phyloP scores from a whole-genome alignment of 2,113 vertebrate genomes.

The Proteles cristata region DNA sequence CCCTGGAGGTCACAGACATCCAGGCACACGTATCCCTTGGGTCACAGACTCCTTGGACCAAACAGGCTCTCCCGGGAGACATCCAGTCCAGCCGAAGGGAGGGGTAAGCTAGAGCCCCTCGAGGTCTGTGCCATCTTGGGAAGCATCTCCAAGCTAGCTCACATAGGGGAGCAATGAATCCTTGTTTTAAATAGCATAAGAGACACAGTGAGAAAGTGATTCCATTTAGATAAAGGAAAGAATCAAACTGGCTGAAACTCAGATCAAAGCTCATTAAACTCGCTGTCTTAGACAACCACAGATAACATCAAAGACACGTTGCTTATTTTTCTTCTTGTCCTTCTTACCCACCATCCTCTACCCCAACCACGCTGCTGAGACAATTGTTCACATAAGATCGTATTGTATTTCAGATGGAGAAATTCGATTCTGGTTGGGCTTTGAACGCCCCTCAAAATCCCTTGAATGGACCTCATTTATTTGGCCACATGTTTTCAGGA shows the following conservation, averaged over 20 bases:
- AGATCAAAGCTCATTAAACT: slow-evolving; percentile 76
- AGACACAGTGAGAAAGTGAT: slow-evolving; percentile 66
- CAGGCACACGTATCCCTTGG: background rate
- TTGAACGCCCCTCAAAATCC: background rate
- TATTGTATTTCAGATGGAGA: slow-evolving; percentile 72
- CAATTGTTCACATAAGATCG: slow-evolving; percentile 66
- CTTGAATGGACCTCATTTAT: slow-evolving; percentile 57
- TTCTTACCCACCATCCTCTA: background rate
- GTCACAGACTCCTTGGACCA: background rate
- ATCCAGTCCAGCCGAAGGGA: background rate
- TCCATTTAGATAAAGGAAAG: slow-evolving; percentile 71
- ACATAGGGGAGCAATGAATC: background rate
- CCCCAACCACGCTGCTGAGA: slow-evolving; percentile 19
- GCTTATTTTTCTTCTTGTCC: slow-evolving; percentile 51
- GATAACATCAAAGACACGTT: slow-evolving; percentile 65
- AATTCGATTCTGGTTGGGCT: slow-evolving; percentile 51
- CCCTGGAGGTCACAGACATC: no score
- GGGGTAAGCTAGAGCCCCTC: accelerated
- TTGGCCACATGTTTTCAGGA: slow-evolving; percentile 68
- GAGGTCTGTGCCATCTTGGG: background rate
- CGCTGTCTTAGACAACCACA: slow-evolving; percentile 69
- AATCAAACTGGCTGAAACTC: slow-evolving; percentile 71
- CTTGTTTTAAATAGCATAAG: slow-evolving; percentile 51
- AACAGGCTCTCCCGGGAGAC: background rate
- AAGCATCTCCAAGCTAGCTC: background rate